A percentile compares a stretch with the other conserved stretches of the same genome.
Conservation (phyloP, 2,888 invertebrate genomes). For the Metellina segmentata region DNA sequence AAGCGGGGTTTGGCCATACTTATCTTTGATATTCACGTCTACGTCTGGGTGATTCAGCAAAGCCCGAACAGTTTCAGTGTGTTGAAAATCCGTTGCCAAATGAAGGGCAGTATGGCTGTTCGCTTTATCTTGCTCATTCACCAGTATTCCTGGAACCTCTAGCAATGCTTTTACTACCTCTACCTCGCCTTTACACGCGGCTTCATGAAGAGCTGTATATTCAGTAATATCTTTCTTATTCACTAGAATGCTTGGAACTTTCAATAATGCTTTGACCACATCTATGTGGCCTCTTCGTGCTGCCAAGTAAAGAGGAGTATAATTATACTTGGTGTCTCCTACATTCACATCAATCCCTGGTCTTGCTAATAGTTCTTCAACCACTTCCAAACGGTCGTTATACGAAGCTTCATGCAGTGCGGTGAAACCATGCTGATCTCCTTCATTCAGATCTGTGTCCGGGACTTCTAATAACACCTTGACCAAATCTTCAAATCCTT, state of each 20-base stretch:
- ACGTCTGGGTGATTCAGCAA: conserved; percentile 40
- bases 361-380: not conserved
- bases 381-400: conserved; percentile 5
- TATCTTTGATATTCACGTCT: conserved; percentile 33
- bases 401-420: not conserved
- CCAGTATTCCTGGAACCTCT: conserved; percentile 9
- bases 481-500: not conserved
- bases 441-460: conserved; percentile 2
- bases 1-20: conserved; percentile 25
- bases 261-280: conserved; percentile 1
- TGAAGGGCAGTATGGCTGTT: conserved; percentile 46
- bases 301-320: conserved; percentile 7
- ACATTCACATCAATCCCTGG: conserved; percentile 15
- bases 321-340: not conserved
- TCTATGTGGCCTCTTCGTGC: not conserved
- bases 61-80: not conserved
- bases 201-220: conserved; percentile 17
- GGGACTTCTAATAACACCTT: not conserved
- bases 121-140: conserved; percentile 30
- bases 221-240: conserved; percentile 23
- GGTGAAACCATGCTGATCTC: not conserved
- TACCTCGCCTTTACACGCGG: not conserved
- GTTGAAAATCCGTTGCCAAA: conserved; percentile 22
- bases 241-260: not conserved
- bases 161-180: conserved; percentile 13